These are phyloP conservation scores for Eretmochelys imbricata DNA, from an alignment of 2,113 vertebrate species.

Conservation along the genomic window DNA sequence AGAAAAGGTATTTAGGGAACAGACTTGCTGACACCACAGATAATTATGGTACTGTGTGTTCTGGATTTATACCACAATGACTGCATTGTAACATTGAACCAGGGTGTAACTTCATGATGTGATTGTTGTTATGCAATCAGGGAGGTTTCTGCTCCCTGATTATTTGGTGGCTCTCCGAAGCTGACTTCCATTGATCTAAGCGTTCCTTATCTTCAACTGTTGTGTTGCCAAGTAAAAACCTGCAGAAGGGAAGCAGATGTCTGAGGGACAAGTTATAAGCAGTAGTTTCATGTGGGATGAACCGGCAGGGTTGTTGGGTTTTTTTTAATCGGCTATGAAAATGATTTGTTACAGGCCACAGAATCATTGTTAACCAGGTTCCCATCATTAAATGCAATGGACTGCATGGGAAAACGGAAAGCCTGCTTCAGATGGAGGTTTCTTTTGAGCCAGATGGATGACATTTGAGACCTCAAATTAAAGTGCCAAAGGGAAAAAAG, in stretches of 20 bases:
- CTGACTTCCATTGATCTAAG: background rate
- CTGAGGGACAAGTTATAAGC: background rate
- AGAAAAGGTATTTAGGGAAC: background rate
- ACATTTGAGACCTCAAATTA: background rate
- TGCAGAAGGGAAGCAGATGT: background rate
- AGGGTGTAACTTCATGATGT: background rate
- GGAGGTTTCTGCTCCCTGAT: background rate
- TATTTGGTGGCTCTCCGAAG: background rate
- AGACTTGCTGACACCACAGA: background rate
- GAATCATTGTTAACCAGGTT: background rate
- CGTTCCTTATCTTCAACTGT: background rate
- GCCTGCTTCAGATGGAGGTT: background rate
- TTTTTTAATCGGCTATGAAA: background rate
- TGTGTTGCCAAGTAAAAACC: background rate
- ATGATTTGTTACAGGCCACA: background rate
- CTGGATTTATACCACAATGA: background rate
- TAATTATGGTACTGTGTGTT: background rate
- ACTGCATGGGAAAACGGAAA: conserved; percentile 1
- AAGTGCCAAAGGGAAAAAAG: background rate
- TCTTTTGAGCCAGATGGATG: background rate
- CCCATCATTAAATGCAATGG: background rate
- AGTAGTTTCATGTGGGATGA: background rate
- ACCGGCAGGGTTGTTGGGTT: background rate
- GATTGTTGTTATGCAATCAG: background rate
- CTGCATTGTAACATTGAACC: background rate